Evolutionary conservation across 1,140 invertebrate species (phyloP).

Genomic region (Drosophila watanabei): DNA sequence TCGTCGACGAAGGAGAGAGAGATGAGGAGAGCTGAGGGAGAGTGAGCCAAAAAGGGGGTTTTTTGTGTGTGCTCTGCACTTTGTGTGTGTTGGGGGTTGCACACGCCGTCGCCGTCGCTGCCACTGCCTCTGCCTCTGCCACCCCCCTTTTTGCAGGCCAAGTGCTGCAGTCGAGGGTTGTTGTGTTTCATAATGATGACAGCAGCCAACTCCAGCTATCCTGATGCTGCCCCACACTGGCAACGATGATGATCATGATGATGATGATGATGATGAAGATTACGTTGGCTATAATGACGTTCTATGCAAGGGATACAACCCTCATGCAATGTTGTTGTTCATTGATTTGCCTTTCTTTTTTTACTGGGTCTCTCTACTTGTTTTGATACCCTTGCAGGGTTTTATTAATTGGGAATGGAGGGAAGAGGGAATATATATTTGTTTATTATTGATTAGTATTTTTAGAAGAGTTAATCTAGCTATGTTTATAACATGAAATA

Average conservation of each 20-base stretch:
- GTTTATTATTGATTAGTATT: neutral
- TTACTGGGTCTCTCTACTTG: neutral
- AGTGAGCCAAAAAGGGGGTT: constrained; percentile 18
- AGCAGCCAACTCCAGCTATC: constrained; percentile 48
- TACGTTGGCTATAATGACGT: constrained; percentile 44
- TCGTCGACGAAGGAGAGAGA: neutral
- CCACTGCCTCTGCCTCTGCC: neutral
- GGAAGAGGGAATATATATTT: neutral
- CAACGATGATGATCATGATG: constrained; percentile 29
- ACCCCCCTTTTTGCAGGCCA: constrained; percentile 35
- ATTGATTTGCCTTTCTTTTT: constrained; percentile 63
- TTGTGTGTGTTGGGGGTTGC: constrained; percentile 49
- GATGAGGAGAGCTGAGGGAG: neutral
- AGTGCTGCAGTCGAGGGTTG: constrained; percentile 75
- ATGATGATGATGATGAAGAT: constrained; percentile 23
- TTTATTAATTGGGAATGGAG: neutral
- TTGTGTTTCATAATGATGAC: constrained; percentile 79
- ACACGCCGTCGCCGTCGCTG: constrained; percentile 6
- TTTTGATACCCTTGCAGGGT: constrained; percentile 3
- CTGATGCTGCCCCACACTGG: constrained; percentile 57
- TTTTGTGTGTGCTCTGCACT: constrained; percentile 58
- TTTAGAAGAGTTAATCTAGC: neutral
- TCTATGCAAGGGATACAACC: constrained; percentile 66
- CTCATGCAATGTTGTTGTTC: constrained; percentile 65
- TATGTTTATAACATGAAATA: too few relatives aligned